phyloP scores from a whole-genome alignment of 2,888 invertebrate species.

The Pyrgus malvae region DNA sequence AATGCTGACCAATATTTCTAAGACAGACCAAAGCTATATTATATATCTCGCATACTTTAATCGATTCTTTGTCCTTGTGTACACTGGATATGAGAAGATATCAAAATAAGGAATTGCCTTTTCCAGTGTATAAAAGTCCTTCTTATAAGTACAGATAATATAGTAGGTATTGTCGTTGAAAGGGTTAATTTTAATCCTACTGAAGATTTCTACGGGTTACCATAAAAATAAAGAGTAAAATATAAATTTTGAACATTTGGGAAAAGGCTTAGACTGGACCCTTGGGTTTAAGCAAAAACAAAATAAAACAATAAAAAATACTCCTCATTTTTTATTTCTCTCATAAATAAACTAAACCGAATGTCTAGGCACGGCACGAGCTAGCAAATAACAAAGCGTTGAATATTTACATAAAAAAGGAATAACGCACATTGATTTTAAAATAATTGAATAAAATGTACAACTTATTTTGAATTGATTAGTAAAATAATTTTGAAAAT shows the following conservation, averaged over 20 bases:
- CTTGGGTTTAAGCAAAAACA: constrained; percentile 43
- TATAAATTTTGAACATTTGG: constrained; percentile 31
- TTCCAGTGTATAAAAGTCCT: not conserved
- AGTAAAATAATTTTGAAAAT: constrained; percentile 51
- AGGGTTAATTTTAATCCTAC: constrained; percentile 49
- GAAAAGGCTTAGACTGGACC: constrained; percentile 54
- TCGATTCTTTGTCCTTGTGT: not conserved
- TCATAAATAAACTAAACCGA: constrained; percentile 77
- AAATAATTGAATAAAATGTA: constrained; percentile 69
- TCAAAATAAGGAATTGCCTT: not conserved
- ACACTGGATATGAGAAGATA: not conserved
- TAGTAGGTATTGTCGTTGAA: constrained; percentile 68
- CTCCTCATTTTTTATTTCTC: constrained; percentile 71
- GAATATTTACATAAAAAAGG: constrained; percentile 71
- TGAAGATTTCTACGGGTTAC: constrained; percentile 31
- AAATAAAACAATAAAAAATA: constrained; percentile 51
- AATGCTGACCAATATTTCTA: not conserved
- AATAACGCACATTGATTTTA: constrained; percentile 36
- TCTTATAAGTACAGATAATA: constrained; percentile 27
- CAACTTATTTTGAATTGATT: constrained; percentile 66
- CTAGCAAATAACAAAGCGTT: constrained; percentile 67
- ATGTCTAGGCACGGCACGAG: constrained; percentile 66
- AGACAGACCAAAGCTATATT: constrained; percentile 17
- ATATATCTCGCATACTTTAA: not conserved
- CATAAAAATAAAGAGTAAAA: constrained; percentile 27